Conservation (phyloP, 2,888 invertebrate species). For the Drosophila dives region DNA sequence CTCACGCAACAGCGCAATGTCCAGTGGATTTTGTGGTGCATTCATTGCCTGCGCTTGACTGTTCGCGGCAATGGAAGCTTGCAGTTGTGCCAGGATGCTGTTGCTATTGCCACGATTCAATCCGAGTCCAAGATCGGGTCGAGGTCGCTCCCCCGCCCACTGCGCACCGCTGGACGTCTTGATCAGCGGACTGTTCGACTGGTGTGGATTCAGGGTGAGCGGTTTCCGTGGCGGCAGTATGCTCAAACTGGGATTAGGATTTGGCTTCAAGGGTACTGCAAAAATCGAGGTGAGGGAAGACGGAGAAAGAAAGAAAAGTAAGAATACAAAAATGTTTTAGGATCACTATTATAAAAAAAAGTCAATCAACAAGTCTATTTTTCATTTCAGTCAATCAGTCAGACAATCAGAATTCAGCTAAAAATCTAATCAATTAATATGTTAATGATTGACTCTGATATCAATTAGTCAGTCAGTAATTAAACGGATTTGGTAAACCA, state of each 20-base stretch:
- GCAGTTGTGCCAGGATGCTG: conserved; percentile 81
- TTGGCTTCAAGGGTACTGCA: conserved; percentile 83
- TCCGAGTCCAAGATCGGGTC: conserved; percentile 68
- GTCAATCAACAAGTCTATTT: neutral
- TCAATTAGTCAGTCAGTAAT: neutral
- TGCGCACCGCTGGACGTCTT: conserved; percentile 83
- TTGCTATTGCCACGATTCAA: conserved; percentile 70
- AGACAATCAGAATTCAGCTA: no score
- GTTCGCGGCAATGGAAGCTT: conserved; percentile 75
- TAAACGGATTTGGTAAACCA: neutral
- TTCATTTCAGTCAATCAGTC: neutral
- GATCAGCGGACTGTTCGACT: conserved; percentile 77
- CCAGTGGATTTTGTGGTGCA: conserved; percentile 85
- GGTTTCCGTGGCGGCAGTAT: conserved; percentile 78
- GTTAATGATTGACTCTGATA: neutral
- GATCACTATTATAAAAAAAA: neutral
- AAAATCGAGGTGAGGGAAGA: neutral
- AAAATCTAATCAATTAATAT: neutral
- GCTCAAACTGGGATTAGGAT: conserved; percentile 43
- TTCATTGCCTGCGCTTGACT: conserved; percentile 47
- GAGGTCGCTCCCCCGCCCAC: conserved; percentile 82
- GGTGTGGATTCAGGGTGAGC: conserved; percentile 73
- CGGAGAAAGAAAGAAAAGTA: neutral
- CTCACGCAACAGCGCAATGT: conserved; percentile 93
- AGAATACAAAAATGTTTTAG: neutral